Evolutionary conservation across 2,113 vertebrate genomes (phyloP).

Genomic region (Podiceps cristatus): DNA sequence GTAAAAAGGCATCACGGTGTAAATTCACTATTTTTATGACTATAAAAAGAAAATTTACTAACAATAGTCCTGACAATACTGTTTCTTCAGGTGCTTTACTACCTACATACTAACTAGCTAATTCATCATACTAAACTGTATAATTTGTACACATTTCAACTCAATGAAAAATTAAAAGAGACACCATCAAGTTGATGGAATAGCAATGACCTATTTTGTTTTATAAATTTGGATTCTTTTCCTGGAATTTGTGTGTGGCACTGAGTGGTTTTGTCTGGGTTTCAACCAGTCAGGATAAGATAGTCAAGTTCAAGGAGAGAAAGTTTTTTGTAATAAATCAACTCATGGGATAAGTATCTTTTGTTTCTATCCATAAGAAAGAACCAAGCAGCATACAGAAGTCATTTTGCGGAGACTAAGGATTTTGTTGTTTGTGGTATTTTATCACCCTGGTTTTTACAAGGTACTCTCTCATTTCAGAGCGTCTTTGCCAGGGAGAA

Average conservation of each 20-base stretch:
- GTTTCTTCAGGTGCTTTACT: not conserved
- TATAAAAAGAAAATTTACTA: slow-evolving; percentile 18
- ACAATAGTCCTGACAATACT: not conserved
- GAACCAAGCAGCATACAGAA: not conserved
- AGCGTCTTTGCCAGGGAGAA: slow-evolving; percentile 64
- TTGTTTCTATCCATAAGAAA: not conserved
- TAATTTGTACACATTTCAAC: not conserved
- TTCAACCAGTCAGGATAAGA: not conserved
- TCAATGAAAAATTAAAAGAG: not conserved
- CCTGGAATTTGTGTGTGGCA: not conserved
- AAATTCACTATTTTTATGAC: not conserved
- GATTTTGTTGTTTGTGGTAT: not conserved
- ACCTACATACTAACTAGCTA: not conserved
- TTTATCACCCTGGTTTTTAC: not conserved
- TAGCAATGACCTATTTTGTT: not conserved
- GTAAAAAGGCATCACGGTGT: not conserved
- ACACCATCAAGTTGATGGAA: not conserved
- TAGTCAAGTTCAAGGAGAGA: not conserved
- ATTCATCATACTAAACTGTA: not conserved
- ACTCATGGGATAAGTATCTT: not conserved
- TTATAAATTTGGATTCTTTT: not conserved
- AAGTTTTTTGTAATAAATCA: not conserved
- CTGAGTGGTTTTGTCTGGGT: not conserved
- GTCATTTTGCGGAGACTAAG: not conserved
- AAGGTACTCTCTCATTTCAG: slow-evolving; percentile 64